phyloP scores from a whole-genome alignment of 1,140 invertebrate genomes.

The Papilio aristodemus region DNA sequence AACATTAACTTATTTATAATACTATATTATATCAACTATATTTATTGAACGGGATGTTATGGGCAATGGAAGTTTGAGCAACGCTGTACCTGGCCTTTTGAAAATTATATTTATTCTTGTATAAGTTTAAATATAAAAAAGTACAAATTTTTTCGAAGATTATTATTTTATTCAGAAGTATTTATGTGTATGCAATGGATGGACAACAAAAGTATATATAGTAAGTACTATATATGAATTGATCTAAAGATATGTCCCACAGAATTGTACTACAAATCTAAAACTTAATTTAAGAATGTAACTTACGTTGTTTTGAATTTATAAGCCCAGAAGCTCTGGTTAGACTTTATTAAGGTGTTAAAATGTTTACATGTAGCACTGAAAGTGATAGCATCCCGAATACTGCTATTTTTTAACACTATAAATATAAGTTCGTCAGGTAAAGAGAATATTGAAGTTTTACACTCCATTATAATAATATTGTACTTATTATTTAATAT shows the following conservation, averaged over 20 bases:
- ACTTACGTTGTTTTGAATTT: constrained; percentile 51
- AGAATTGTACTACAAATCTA: too few relatives aligned
- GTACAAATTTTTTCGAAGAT: too few relatives aligned
- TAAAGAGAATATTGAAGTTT: constrained; percentile 35
- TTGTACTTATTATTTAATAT: constrained; percentile 8
- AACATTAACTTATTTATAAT: too few relatives aligned
- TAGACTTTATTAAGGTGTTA: constrained; percentile 43
- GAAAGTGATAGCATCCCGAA: constrained; percentile 47
- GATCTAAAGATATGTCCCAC: not conserved
- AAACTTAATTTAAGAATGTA: constrained; percentile 1
- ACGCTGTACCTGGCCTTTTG: too few relatives aligned
- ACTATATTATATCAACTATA: too few relatives aligned
- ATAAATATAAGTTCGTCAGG: constrained; percentile 51
- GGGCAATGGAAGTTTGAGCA: too few relatives aligned
- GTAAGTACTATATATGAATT: not conserved
- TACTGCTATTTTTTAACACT: constrained; percentile 45
- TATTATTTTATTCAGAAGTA: too few relatives aligned
- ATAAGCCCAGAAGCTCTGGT: constrained; percentile 50
- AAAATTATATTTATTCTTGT: too few relatives aligned
- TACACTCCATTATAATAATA: constrained; percentile 13
- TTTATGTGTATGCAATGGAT: too few relatives aligned
- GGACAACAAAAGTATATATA: not conserved
- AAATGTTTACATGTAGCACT: constrained; percentile 49
- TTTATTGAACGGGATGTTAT: too few relatives aligned
- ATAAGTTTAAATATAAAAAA: too few relatives aligned